A percentile compares a stretch with the other conserved stretches of the same genome.
phyloP scores from a whole-genome alignment of 64 coral and sea anemone species.

The Montipora sp. region DNA sequence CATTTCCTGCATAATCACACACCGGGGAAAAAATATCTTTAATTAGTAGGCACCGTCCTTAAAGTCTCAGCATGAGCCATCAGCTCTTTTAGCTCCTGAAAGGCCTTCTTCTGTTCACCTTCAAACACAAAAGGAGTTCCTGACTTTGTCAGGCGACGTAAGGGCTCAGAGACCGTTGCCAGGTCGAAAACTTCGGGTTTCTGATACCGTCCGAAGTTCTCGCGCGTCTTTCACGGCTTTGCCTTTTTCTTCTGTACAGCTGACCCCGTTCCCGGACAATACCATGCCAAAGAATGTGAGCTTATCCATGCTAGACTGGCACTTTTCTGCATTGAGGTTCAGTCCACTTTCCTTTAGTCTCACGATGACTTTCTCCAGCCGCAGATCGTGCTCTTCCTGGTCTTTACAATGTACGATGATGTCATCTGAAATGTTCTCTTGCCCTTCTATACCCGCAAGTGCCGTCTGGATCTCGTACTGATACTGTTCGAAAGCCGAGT shows the following conservation, averaged over 20 bases:
- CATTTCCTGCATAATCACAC: too few species aligned
- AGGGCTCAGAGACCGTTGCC: conserved; percentile 20
- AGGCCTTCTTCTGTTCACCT: neutral
- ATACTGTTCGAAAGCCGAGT: neutral
- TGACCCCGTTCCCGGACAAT: neutral
- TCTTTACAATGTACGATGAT: too few species aligned
- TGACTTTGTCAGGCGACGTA: conserved; percentile 10
- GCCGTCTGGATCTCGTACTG: conserved; percentile 4
- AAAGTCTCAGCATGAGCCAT: neutral
- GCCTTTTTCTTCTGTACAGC: conserved; percentile 27
- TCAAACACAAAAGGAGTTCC: conserved; percentile 16
- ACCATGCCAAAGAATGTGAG: conserved; percentile 4
- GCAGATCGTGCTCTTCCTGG: too few species aligned
- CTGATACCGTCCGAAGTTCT: neutral
- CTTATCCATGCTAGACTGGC: neutral
- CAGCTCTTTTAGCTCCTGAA: neutral
- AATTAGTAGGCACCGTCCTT: too few species aligned
- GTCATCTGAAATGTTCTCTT: too few species aligned
- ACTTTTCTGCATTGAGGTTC: too few species aligned
- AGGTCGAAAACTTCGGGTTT: conserved; percentile 41
- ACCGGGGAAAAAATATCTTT: too few species aligned
- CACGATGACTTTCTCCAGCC: too few species aligned
- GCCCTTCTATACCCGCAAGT: too few species aligned
- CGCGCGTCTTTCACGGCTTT: neutral
- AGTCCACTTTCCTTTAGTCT: too few species aligned